Evolutionary conservation across 53 echinoderm and acorn worm species (phyloP), one percentile per base, ranked within the genome.

Genomic region (Crossaster papposus): DNA sequence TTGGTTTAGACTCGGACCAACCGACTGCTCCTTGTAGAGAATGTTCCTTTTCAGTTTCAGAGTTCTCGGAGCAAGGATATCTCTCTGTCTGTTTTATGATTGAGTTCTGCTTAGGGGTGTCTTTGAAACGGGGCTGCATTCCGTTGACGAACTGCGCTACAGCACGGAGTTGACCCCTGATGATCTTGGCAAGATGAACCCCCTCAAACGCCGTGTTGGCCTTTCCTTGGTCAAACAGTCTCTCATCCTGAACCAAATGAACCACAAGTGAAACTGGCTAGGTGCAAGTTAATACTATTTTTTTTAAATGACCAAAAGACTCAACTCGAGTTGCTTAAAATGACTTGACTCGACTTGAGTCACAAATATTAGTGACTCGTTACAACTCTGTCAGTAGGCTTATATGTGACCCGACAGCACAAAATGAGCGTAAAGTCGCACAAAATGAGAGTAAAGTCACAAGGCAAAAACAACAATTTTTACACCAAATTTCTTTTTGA

Each of bases 221-320:
- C 58, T 93, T 90, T 20, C 93, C 93, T 72, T 85, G 90, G 78
- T 93, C 93, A 86, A 89, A 93, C 74, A 93, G 84, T 74, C 86
- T 74, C 24, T 90, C 93, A 7, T 89, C 90, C 38, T 85, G 73
- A 81, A 53, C 14, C 81, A 30, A 78, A 36, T 0, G 10, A 68
- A 11, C 4, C 3, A 58, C 58, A 14, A 18, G 14, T 2, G 15
- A 55, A 55, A 55, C 14, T 14, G 55, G 20, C 14, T 10, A 55
- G 2, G 55, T 55, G 55, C 14, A 55, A 55, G 20, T n/a, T n/a
- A n/a, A n/a, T n/a, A n/a, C n/a, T n/a, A n/a, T n/a, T n/a, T n/a
- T n/a, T n/a, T n/a, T n/a, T n/a, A n/a, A n/a, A n/a, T n/a, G n/a
- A n/a, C n/a, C n/a, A n/a, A n/a, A n/a, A n/a, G n/a, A n/a, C n/a